Base-by-base conservation (phyloP, 2,113 vertebrate genomes). In the Rhinopomastus cyanomelas region DNA sequence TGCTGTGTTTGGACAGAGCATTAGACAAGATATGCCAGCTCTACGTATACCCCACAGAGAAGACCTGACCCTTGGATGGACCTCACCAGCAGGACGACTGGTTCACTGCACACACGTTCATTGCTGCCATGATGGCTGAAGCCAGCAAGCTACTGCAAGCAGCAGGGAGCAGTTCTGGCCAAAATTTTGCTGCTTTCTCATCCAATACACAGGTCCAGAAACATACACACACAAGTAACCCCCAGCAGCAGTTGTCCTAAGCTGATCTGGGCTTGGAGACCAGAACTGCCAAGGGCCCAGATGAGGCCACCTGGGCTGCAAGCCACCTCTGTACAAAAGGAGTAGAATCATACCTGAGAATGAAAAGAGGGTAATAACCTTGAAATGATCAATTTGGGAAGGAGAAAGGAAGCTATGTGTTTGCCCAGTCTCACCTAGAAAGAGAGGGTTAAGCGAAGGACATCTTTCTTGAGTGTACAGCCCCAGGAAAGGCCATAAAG, bases 241-340 rank as follows among this genome's bases (percentile, higher is more conserved):
- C n/a, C 57, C 74, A 92, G 80, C 59, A 90, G 77, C 71, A 92
- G 39, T 49, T 46, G 55, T 39, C 77, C 66, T 82, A 71, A 91
- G 77, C 46, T 27, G 30, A 89, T 88, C 79, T 32, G 30, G 55
- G 86, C 74, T 56, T 59, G 32, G 42, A 90, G 59, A 73, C 48
- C 49, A 88, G 59, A 87, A 76, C 17, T 92, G 94, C 88, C 85
- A 95, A 76, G 77, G 74, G 55, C 59, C 83, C 88, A 90, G 84
- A 83, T 91, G 86, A 88, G 90, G 66, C 90, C 88, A 93, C 88
- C 81, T 93, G 93, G 92, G 71, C 83, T 85, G 55, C 48, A 91
- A 93, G 65, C 66, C 61, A 71, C 71, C 85, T 80, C 79, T 81
- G 26, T 68, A n/a, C 74, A 91, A 65, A 92, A 84, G 59, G 25